These are phyloP conservation scores for Leucozona laternaria DNA, from an alignment of 2,888 invertebrate genomes.

Conservation along the genomic window DNA sequence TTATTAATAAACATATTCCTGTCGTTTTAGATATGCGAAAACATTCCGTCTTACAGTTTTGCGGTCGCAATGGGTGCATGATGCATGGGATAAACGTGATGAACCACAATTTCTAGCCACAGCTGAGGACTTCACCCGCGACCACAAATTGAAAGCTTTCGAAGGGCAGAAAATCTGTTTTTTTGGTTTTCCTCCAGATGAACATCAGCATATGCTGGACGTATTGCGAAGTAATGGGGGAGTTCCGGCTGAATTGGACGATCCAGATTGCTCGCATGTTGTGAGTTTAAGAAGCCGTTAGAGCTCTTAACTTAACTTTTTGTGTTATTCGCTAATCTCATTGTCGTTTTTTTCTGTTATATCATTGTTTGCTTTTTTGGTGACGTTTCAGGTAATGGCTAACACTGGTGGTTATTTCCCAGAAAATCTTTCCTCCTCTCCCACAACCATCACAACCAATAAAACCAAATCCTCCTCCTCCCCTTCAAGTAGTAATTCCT, in stretches of 20 bases:
- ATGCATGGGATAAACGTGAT: slow-evolving; percentile 93
- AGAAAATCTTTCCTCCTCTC: slow-evolving; percentile 79
- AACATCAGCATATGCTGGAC: slow-evolving; percentile 96
- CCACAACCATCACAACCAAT: slow-evolving; percentile 57
- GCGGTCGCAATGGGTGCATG: slow-evolving; percentile 93
- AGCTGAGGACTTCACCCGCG: slow-evolving; percentile 88
- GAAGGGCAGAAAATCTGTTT: slow-evolving; percentile 94
- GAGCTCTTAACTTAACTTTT: slow-evolving; percentile 22
- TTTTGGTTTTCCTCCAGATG: slow-evolving; percentile 94
- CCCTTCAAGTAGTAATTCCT: slow-evolving; percentile 73
- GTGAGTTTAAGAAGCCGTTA: slow-evolving; percentile 86
- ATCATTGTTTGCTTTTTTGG: slow-evolving; percentile 74
- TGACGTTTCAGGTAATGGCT: slow-evolving; percentile 83
- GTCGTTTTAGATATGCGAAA: slow-evolving; percentile 88
- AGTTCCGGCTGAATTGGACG: slow-evolving; percentile 89
- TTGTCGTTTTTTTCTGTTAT: slow-evolving; percentile 54
- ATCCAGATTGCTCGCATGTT: slow-evolving; percentile 95
- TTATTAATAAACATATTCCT: background rate
- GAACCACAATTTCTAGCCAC: slow-evolving; percentile 89
- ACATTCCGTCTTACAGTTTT: slow-evolving; percentile 95
- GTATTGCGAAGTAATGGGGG: slow-evolving; percentile 94
- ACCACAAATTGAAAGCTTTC: slow-evolving; percentile 93
- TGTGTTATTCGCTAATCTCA: slow-evolving; percentile 60
- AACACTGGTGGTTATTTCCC: slow-evolving; percentile 83
- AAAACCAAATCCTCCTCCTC: slow-evolving; percentile 71